Evolutionary conservation across 2,797 vertebrate species (phyloP).

Genomic region (Lindbergichthys nudifrons): DNA sequence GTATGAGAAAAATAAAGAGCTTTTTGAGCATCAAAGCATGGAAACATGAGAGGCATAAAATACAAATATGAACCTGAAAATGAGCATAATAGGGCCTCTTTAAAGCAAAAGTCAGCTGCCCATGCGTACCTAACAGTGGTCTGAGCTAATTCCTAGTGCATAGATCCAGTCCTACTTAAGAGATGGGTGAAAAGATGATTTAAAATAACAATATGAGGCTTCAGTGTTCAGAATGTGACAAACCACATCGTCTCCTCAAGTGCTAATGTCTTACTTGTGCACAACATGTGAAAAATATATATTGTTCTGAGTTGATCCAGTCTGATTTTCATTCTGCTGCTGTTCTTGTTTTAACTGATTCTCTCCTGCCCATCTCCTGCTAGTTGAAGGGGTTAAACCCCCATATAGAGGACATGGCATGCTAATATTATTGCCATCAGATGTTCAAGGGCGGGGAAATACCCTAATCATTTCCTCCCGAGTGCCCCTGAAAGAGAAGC

Average conservation of each 20-base stretch:
- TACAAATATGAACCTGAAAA: too few relatives aligned
- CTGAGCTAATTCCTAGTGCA: background rate
- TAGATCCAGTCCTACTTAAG: background rate
- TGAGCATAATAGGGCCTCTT: too few relatives aligned
- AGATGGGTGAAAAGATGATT: background rate
- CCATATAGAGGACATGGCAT: conserved; percentile 53
- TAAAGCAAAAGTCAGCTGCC: too few relatives aligned
- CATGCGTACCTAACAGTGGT: background rate
- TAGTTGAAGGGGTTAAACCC: conserved; percentile 25
- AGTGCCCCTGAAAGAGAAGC: conserved; percentile 70
- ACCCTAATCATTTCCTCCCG: conserved; percentile 71
- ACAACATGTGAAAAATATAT: background rate
- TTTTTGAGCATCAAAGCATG: too few relatives aligned
- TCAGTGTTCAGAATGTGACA: background rate
- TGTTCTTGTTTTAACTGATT: background rate
- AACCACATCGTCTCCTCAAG: background rate
- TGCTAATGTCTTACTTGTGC: background rate
- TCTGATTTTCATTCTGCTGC: background rate
- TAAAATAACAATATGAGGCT: background rate
- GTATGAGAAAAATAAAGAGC: too few relatives aligned
- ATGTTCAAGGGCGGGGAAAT: conserved; percentile 73
- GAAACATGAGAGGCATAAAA: too few relatives aligned
- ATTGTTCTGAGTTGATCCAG: conserved; percentile 2
- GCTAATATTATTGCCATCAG: conserved; percentile 80
- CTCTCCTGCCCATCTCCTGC: conserved; percentile 6